Evolutionary conservation across 2,888 invertebrate genomes (phyloP).

Genomic region (Dolomedes plantarius): DNA sequence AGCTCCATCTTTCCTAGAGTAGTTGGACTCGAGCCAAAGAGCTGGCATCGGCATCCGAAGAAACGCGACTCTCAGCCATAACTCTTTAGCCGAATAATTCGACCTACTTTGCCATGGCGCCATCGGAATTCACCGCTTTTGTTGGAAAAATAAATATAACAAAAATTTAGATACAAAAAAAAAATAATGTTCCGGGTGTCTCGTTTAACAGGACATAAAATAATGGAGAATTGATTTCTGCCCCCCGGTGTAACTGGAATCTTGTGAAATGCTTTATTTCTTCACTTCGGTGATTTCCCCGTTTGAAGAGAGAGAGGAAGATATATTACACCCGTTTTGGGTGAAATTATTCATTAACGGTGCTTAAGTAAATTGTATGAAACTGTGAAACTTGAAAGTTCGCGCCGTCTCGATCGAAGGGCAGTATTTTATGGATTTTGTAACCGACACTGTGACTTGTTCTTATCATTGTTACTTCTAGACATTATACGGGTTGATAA

Average conservation of each 20-base stretch:
- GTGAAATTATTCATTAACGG: too few relatives aligned
- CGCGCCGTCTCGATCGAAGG: too few relatives aligned
- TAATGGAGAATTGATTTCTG: background rate
- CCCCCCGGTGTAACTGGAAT: background rate
- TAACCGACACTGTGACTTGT: too few relatives aligned
- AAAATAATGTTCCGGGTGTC: background rate
- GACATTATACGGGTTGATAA: too few relatives aligned
- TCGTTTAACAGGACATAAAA: background rate
- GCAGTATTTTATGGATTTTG: too few relatives aligned
- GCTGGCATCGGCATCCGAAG: background rate
- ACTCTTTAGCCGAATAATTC: constrained; percentile 57
- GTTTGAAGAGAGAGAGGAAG: too few relatives aligned
- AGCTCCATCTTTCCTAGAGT: background rate
- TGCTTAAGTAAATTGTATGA: too few relatives aligned
- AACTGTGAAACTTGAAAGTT: too few relatives aligned
- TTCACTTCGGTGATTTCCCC: too few relatives aligned
- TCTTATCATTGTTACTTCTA: too few relatives aligned
- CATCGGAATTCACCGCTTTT: constrained; percentile 17
- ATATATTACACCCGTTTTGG: too few relatives aligned
- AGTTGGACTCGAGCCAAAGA: background rate
- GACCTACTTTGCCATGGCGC: constrained; percentile 47
- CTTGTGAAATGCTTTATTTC: background rate
- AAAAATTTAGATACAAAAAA: background rate
- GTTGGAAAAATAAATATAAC: background rate
- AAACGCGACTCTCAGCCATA: constrained; percentile 11